These are phyloP conservation scores for Steinernema hermaphroditum DNA, from an alignment of 2,888 invertebrate species.

Conservation along the genomic window DNA sequence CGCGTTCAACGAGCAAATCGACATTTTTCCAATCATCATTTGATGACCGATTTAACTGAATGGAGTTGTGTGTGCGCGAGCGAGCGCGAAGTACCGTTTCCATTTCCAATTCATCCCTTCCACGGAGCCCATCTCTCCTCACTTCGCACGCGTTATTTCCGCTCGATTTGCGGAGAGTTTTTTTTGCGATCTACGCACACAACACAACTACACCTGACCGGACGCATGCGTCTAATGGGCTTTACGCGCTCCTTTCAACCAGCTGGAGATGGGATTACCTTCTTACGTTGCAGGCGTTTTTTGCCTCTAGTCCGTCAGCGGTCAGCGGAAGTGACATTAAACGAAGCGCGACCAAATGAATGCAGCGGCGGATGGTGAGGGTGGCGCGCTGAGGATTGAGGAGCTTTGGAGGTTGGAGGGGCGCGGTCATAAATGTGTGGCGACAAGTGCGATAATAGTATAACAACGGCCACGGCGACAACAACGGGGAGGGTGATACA, in stretches of 20 bases:
- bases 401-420: neutral
- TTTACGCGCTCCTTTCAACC: slow-evolving; percentile 5
- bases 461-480: neutral
- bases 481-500: neutral
- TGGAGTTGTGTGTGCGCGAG: slow-evolving; percentile 14
- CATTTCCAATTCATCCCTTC: neutral
- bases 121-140: neutral
- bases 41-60: slow-evolving; percentile 29
- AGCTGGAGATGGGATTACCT: slow-evolving; percentile 23
- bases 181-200: neutral
- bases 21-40: slow-evolving; percentile 27
- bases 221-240: slow-evolving; percentile 26
- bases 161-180: slow-evolving; percentile 30
- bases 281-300: slow-evolving; percentile 10
- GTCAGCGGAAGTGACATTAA: slow-evolving; percentile 30
- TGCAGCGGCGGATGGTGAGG: slow-evolving; percentile 21
- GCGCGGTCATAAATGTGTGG: slow-evolving; percentile 23
- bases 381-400: neutral
- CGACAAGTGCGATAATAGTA: slow-evolving; percentile 26
- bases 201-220: slow-evolving; percentile 29
- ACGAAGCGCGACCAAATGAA: slow-evolving; percentile 29
- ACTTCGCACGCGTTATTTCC: slow-evolving; percentile 16
- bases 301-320: neutral
- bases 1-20: slow-evolving; percentile 18
- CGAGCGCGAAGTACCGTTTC: slow-evolving; percentile 1